Conservation (phyloP, 2,113 vertebrate species). For the Agapornis roseicollis region DNA sequence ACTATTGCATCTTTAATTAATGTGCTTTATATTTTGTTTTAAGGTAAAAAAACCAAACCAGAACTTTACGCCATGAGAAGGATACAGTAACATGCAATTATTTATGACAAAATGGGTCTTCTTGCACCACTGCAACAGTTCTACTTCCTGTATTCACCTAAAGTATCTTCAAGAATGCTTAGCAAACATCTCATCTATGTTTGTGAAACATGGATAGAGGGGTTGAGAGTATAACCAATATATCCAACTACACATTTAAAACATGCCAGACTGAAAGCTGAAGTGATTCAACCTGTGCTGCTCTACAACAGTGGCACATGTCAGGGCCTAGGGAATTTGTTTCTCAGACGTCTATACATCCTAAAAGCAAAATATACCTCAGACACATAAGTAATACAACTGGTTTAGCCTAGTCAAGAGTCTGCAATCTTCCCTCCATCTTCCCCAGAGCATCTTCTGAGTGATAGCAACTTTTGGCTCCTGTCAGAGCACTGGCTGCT, state of each 20-base stretch:
- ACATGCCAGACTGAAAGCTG: not conserved
- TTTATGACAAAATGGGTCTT: not conserved
- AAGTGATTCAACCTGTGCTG: not conserved
- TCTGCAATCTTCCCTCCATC: not conserved
- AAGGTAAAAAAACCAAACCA: not conserved
- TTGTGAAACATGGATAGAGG: not conserved
- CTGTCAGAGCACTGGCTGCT: not conserved
- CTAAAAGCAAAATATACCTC: not conserved
- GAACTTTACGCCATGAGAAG: not conserved
- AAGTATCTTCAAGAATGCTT: not conserved
- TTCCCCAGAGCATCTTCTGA: not conserved
- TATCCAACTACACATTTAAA: not conserved
- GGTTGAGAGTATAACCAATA: not conserved
- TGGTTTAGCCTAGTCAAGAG: not conserved
- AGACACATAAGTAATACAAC: not conserved
- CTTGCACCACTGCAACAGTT: not conserved
- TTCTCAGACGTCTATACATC: fast-evolving
- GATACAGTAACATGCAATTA: not conserved
- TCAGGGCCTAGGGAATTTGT: not conserved
- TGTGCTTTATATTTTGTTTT: not conserved
- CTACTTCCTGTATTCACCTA: not conserved
- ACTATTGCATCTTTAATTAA: not conserved
- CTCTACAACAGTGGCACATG: not conserved
- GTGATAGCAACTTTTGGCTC: not conserved
- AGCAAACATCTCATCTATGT: not conserved